phyloP scores from a whole-genome alignment of 2,113 vertebrate species.

The Corythaixoides concolor region DNA sequence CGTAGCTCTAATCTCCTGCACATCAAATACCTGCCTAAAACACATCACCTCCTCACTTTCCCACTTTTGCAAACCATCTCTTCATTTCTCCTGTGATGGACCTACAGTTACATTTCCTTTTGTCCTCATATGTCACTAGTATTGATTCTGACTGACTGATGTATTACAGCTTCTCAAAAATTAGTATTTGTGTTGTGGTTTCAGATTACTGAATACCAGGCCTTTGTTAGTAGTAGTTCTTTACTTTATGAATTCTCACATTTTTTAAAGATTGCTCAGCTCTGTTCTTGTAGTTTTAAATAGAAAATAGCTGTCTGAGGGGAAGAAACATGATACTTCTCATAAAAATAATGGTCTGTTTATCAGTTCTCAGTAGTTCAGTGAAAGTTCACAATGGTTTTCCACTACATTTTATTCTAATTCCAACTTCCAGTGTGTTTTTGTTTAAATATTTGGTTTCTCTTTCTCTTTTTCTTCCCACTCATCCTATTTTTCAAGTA shows the following conservation, averaged over 20 bases:
- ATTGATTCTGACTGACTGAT: background rate
- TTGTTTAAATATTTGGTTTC: background rate
- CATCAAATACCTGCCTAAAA: background rate
- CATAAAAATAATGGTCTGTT: background rate
- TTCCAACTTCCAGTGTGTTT: background rate
- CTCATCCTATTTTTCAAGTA: background rate
- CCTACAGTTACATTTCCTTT: background rate
- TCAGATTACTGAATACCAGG: background rate
- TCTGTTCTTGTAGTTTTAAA: background rate
- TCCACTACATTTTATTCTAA: background rate
- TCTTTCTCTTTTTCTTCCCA: background rate
- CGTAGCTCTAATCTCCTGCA: background rate
- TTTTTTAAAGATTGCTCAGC: background rate
- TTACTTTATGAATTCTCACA: background rate
- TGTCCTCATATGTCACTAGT: background rate
- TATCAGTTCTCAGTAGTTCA: background rate
- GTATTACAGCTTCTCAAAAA: background rate
- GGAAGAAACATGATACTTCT: background rate
- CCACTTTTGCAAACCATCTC: background rate
- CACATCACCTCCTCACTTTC: fast-evolving
- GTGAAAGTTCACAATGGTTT: background rate
- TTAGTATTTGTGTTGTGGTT: background rate
- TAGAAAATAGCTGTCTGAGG: background rate
- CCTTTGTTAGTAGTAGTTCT: background rate
- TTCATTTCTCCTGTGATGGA: background rate